phyloP scores from a whole-genome alignment of 2,113 vertebrate species.

The Gnathonemus echidnorhynchus region DNA sequence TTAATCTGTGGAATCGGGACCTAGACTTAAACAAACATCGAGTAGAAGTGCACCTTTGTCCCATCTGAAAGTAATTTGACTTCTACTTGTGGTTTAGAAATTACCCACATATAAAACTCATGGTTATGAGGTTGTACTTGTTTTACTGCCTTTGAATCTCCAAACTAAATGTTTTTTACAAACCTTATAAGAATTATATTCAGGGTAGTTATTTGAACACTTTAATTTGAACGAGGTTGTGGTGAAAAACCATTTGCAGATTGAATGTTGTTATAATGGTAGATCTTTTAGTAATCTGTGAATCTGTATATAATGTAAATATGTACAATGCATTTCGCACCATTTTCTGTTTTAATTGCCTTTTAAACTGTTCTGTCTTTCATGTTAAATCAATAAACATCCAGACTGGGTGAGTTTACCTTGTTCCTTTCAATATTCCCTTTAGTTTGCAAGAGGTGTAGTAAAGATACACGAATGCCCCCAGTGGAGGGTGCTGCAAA shows the following conservation, averaged over 20 bases:
- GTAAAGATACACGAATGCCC: not conserved
- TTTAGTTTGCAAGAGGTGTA: not conserved
- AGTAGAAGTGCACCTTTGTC: not conserved
- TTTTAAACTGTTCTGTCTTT: not conserved
- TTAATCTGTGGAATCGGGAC: not conserved
- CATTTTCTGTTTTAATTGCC: not conserved
- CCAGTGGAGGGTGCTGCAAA: not conserved
- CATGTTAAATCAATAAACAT: not conserved
- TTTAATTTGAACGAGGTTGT: not conserved
- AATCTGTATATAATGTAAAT: constrained; percentile 48
- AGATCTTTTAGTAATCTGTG: not conserved
- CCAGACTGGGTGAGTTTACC: not conserved
- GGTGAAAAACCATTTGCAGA: not conserved
- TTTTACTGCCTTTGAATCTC: not conserved
- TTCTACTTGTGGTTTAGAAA: not conserved
- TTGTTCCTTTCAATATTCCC: not conserved
- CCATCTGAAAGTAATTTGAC: not conserved
- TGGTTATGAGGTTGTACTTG: not conserved
- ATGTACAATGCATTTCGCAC: not conserved
- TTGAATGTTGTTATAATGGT: not conserved
- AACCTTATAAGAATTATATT: not conserved
- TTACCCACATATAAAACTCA: not conserved
- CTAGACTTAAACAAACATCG: not conserved
- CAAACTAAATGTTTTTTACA: not conserved
- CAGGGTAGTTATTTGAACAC: not conserved